These are phyloP conservation scores for Phocoena phocoena DNA, from an alignment of 2,113 vertebrate genomes.

Conservation along the genomic window DNA sequence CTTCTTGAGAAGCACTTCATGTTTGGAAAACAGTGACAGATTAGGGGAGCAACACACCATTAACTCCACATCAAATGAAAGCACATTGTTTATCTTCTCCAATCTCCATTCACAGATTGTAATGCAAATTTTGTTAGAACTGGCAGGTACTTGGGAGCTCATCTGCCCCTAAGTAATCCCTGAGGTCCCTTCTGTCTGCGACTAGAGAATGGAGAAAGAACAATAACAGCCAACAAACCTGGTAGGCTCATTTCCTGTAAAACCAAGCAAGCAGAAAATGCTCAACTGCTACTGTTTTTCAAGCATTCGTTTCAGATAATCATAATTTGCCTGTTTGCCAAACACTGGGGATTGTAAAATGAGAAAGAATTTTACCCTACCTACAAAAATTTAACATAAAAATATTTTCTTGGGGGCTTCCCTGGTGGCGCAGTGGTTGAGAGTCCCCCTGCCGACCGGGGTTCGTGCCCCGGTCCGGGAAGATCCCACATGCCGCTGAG, in stretches of 20 bases:
- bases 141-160: neutral
- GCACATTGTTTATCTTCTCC: constrained; percentile 72
- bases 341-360: neutral
- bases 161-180: neutral
- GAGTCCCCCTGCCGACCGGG: too few relatives aligned
- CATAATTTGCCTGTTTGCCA: neutral
- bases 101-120: constrained; percentile 43
- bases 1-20: constrained; percentile 69
- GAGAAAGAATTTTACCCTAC: neutral
- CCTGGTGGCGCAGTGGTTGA: too few relatives aligned
- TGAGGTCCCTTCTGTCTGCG: neutral
- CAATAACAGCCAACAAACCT: neutral
- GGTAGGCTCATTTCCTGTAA: neutral
- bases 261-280: neutral
- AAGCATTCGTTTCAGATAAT: constrained; percentile 29
- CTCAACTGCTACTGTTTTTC: constrained; percentile 31
- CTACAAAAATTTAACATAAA: neutral
- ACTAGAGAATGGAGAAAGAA: neutral
- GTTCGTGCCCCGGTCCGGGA: too few relatives aligned
- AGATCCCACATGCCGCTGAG: too few relatives aligned
- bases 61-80: constrained; percentile 54
- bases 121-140: constrained; percentile 14
- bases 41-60: constrained; percentile 53
- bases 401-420: neutral
- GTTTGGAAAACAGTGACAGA: constrained; percentile 60